Conservation (phyloP, 2,888 invertebrate species). For the Heliconius aoede region DNA sequence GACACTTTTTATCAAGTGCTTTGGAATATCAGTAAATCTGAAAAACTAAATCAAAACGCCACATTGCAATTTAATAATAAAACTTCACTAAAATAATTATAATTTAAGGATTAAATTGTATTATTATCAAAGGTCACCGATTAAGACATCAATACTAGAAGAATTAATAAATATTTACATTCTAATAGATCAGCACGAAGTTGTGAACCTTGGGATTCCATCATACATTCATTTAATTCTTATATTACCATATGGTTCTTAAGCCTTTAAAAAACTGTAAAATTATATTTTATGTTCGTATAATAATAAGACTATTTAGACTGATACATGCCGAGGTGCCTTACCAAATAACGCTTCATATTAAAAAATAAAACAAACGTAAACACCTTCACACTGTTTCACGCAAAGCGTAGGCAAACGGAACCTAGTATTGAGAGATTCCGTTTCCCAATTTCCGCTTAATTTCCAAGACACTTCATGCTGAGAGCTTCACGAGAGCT, state of each 20-base stretch:
- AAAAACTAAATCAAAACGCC: neutral
- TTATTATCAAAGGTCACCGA: conserved; percentile 14
- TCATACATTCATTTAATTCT: conserved; percentile 14
- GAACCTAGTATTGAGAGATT: too few species aligned
- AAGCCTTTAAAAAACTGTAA: neutral
- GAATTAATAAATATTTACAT: conserved; percentile 29
- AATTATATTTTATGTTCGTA: neutral
- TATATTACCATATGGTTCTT: neutral
- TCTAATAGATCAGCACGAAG: conserved; percentile 41
- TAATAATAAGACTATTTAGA: too few species aligned
- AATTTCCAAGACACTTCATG: too few species aligned
- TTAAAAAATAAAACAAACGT: too few species aligned
- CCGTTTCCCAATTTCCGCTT: too few species aligned
- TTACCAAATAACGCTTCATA: too few species aligned
- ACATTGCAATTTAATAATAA: neutral
- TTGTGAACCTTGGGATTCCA: conserved; percentile 43
- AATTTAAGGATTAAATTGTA: neutral
- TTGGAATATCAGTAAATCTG: neutral
- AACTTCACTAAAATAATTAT: neutral
- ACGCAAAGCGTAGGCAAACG: too few species aligned
- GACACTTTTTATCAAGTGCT: too few species aligned
- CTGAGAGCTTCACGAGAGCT: too few species aligned
- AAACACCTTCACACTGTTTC: too few species aligned
- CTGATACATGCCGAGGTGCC: too few species aligned
- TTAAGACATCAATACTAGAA: neutral